phyloP scores from a whole-genome alignment of 2,113 vertebrate species.

The Tetrao urogallus region DNA sequence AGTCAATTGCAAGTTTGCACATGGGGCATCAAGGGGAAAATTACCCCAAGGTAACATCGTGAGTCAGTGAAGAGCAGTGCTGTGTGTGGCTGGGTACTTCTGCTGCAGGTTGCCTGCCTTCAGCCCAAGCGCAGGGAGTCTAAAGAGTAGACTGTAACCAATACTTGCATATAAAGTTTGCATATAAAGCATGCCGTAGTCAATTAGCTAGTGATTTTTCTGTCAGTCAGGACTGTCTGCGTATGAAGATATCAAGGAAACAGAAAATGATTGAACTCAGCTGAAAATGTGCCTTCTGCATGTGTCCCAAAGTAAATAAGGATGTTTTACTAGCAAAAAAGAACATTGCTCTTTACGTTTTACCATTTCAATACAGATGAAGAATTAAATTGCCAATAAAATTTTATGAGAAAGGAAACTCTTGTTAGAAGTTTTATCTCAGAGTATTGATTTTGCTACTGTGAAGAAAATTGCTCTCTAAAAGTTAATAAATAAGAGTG shows the following conservation, averaged over 20 bases:
- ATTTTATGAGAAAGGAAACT: slow-evolving; percentile 40
- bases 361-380: slow-evolving; percentile 7
- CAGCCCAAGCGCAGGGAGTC: neutral
- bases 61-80: neutral
- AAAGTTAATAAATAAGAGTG: slow-evolving; percentile 49
- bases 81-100: neutral
- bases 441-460: slow-evolving; percentile 44
- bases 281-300: slow-evolving; percentile 72
- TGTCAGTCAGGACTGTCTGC: slow-evolving; percentile 50
- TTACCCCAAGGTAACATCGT: neutral
- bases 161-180: neutral
- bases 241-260: slow-evolving; percentile 63
- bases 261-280: slow-evolving; percentile 71
- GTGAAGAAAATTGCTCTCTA: slow-evolving; percentile 17
- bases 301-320: slow-evolving; percentile 72
- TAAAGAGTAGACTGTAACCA: slow-evolving; percentile 19
- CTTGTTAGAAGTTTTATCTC: slow-evolving; percentile 46
- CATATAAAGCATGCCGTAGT: slow-evolving; percentile 27
- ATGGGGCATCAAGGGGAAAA: neutral
- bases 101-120: neutral
- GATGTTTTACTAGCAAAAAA: slow-evolving; percentile 50
- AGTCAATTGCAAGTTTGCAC: neutral
- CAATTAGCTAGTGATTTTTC: slow-evolving; percentile 72
- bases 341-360: slow-evolving; percentile 6
- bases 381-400: slow-evolving; percentile 52